Evolutionary conservation across 53 echinoderm and acorn worm genomes (phyloP).

Genomic region (Apostichopus leukothele): DNA sequence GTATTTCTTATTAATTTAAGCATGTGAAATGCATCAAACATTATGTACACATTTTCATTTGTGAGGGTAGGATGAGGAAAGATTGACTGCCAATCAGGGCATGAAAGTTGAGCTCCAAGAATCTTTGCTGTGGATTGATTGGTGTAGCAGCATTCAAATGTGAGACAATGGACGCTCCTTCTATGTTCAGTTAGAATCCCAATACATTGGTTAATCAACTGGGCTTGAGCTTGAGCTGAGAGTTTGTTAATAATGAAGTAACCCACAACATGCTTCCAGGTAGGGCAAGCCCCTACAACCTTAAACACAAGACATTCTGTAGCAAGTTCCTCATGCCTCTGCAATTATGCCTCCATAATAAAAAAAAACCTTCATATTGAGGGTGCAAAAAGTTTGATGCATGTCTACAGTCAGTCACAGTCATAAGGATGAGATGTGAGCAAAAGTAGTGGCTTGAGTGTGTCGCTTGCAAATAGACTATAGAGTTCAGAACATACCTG

Average conservation of each 20-base stretch:
- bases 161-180: neutral
- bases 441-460: too few species aligned
- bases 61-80: conserved; percentile 50
- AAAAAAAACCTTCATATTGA: conserved; percentile 1
- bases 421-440: too few species aligned
- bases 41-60: conserved; percentile 34
- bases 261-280: conserved; percentile 15
- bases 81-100: neutral
- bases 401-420: too few species aligned
- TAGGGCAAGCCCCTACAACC: neutral
- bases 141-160: neutral
- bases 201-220: neutral
- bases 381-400: too few species aligned
- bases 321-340: conserved; percentile 3
- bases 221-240: too few species aligned
- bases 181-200: neutral
- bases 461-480: too few species aligned
- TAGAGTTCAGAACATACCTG: too few species aligned
- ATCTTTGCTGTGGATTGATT: conserved; percentile 19
- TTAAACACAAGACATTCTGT: conserved; percentile 21
- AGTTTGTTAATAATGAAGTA: conserved; percentile 8
- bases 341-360: conserved; percentile 7
- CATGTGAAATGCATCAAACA: conserved; percentile 63
- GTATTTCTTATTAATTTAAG: conserved; percentile 57
- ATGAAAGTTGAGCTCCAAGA: neutral